phyloP scores from a whole-genome alignment of 2,113 vertebrate species.

The Gnathonemus echidnorhynchus region DNA sequence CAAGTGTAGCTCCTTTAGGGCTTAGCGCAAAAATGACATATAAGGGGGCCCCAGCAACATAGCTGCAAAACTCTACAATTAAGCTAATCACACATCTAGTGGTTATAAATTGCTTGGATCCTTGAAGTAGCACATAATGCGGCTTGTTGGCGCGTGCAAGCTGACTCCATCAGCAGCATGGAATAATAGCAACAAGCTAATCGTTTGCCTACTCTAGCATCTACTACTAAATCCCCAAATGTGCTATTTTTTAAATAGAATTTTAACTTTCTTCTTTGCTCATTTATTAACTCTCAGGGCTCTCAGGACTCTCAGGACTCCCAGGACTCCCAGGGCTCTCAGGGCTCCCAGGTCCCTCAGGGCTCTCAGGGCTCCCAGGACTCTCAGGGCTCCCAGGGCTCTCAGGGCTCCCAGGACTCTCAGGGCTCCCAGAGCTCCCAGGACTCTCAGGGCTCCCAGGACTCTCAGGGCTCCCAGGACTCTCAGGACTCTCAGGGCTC shows the following conservation, averaged over 20 bases:
- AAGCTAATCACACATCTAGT: not conserved
- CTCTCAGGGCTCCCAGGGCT: no score
- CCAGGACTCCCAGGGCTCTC: no score
- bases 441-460: no score
- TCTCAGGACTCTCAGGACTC: not conserved
- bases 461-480: not conserved
- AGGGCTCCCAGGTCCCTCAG: no score
- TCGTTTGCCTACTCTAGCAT: not conserved
- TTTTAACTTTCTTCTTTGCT: not conserved
- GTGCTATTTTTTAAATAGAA: not conserved
- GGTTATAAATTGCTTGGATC: not conserved
- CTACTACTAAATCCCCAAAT: not conserved
- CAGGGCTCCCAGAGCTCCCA: no score
- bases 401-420: no score
- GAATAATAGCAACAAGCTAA: not conserved
- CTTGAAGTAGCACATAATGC: not conserved
- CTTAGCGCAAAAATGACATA: not conserved
- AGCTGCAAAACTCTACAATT: not conserved
- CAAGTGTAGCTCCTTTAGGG: not conserved
- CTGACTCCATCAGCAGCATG: not conserved
- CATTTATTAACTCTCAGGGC: not conserved
- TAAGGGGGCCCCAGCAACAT: not conserved
- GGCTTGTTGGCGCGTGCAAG: not conserved
- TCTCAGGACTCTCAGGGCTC: no score
- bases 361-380: not conserved